Conservation (phyloP, 1,140 invertebrate genomes). For the Papilio glaucus region DNA sequence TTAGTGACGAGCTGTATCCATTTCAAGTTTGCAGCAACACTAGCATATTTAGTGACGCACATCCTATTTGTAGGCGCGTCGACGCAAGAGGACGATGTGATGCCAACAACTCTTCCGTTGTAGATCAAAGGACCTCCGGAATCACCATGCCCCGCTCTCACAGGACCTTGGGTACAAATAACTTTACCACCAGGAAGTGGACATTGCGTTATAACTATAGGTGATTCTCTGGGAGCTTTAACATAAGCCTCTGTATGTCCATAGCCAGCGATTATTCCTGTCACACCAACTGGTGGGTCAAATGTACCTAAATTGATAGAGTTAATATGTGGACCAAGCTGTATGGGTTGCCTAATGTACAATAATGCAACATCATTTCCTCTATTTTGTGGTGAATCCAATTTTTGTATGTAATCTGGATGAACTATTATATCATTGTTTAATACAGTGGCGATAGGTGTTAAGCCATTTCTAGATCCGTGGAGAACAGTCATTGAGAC, state of each 20-base stretch:
- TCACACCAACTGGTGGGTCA: conserved; percentile 20
- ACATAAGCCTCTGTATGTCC: conserved; percentile 37
- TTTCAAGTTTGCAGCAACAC: no score
- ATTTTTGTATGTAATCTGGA: not conserved
- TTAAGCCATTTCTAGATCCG: not conserved
- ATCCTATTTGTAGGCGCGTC: not conserved
- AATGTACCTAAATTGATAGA: conserved; percentile 23
- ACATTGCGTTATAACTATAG: not conserved
- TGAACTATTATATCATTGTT: conserved; percentile 1
- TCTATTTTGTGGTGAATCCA: no score
- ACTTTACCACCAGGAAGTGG: not conserved
- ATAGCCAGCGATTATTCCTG: conserved; percentile 44
- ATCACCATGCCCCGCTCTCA: not conserved
- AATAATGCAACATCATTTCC: conserved; percentile 43
- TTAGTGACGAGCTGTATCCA: no score
- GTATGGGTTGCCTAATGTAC: conserved; percentile 32
- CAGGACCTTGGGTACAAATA: not conserved
- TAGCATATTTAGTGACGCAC: no score
- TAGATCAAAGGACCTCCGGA: not conserved
- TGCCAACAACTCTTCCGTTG: not conserved
- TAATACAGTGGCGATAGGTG: not conserved
- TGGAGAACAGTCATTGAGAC: not conserved
- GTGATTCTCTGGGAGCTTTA: conserved; percentile 27
- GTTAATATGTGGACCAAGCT: conserved; percentile 6
- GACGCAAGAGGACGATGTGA: not conserved